These are phyloP conservation scores for Coregonus suidteri DNA, from an alignment of 2,797 vertebrate genomes.

Conservation along the genomic window DNA sequence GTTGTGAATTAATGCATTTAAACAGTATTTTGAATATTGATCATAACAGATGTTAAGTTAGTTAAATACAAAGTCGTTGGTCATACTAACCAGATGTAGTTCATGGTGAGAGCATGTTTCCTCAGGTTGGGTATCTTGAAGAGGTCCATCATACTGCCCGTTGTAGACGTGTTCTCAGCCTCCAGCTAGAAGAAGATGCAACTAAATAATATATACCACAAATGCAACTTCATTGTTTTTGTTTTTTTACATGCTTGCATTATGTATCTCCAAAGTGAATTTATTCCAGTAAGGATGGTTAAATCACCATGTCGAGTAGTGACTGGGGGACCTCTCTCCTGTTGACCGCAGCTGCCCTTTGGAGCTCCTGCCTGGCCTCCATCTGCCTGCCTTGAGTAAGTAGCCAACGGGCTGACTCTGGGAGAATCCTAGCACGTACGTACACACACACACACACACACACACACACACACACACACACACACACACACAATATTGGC, in stretches of 20 bases:
- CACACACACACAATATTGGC: not conserved
- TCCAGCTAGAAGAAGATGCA: conserved; percentile 65
- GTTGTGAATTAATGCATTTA: not conserved
- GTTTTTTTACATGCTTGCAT: no score
- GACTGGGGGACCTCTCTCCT: conserved; percentile 66
- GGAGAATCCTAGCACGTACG: conserved; percentile 76
- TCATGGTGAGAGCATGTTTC: conserved; percentile 79
- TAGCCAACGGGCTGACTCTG: conserved; percentile 90
- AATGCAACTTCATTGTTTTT: not conserved
- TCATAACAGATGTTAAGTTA: not conserved
- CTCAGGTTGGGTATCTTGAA: conserved; percentile 75
- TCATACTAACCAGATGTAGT: conserved; percentile 77
- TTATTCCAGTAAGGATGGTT: conserved; percentile 8
- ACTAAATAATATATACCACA: not conserved
- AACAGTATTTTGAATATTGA: not conserved
- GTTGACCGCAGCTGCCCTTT: conserved; percentile 69
- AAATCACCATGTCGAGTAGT: conserved; percentile 78
- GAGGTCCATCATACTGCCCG: conserved; percentile 78
- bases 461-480: no score
- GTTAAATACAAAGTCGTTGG: not conserved
- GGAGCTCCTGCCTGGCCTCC: conserved; percentile 17
- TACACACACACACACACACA: no score
- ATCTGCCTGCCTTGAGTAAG: conserved; percentile 72
- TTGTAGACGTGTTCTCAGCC: conserved; percentile 51
- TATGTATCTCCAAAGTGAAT: no score